phyloP scores from a whole-genome alignment of 2,888 invertebrate genomes.

The Leptinotarsa peninsularis region DNA sequence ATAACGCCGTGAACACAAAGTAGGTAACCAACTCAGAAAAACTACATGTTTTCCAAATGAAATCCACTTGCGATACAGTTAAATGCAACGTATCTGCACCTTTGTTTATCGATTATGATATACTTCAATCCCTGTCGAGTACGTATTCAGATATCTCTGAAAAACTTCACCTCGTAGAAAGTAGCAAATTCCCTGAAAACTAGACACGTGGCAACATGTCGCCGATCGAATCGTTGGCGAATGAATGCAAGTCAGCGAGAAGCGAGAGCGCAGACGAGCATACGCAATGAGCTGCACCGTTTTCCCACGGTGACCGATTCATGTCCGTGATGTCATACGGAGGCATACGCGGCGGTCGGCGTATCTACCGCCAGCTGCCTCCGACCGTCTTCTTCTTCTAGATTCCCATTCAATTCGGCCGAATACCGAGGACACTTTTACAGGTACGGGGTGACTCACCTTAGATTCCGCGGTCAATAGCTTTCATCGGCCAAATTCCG shows the following conservation, averaged over 20 bases:
- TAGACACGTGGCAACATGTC: constrained; percentile 20
- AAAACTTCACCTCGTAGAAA: not conserved
- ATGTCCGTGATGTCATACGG: constrained; percentile 62
- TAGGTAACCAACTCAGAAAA: too few relatives aligned
- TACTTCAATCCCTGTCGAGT: too few relatives aligned
- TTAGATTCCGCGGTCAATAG: constrained; percentile 16
- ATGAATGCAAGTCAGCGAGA: constrained; percentile 57
- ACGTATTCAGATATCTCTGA: too few relatives aligned
- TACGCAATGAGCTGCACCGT: constrained; percentile 59
- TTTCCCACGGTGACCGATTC: constrained; percentile 65
- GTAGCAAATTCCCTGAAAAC: not conserved
- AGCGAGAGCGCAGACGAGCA: constrained; percentile 54
- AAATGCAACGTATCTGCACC: too few relatives aligned
- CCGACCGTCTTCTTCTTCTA: constrained; percentile 13
- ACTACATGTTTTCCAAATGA: too few relatives aligned
- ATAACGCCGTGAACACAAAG: too few relatives aligned
- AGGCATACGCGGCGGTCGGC: constrained; percentile 29
- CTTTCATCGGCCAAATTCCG: not conserved
- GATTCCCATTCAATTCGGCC: constrained; percentile 20
- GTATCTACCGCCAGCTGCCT: constrained; percentile 22
- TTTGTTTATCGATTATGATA: too few relatives aligned
- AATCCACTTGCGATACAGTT: too few relatives aligned
- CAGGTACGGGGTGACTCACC: constrained; percentile 21
- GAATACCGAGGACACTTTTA: constrained; percentile 15
- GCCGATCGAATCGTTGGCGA: constrained; percentile 23